A percentile compares a stretch with the other conserved stretches of the same genome.
phyloP scores from a whole-genome alignment of 2,113 vertebrate genomes.

The Lampris incognitus region DNA sequence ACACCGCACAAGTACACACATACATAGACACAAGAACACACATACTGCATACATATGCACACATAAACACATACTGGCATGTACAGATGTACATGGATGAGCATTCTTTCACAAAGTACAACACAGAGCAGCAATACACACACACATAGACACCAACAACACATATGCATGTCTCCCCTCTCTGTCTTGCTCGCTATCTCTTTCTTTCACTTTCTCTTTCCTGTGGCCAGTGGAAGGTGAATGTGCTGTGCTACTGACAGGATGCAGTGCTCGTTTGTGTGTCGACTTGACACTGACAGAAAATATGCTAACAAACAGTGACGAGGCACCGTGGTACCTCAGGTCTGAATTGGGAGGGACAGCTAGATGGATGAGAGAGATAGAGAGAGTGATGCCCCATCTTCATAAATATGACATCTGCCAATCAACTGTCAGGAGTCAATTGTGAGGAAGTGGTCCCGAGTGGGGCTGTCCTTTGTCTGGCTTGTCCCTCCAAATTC shows the following conservation, averaged over 20 bases:
- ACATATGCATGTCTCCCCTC: constrained; percentile 2
- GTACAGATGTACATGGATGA: no score
- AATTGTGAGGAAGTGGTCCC: constrained; percentile 14
- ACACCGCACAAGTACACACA: no score
- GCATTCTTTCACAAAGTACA: no score
- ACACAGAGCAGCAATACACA: neutral
- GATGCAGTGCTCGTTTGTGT: constrained; percentile 50
- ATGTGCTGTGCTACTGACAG: constrained; percentile 42
- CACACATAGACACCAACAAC: constrained; percentile 1
- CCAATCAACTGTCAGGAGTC: constrained; percentile 55
- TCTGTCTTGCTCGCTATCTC: constrained; percentile 4
- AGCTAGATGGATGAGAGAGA: constrained; percentile 11
- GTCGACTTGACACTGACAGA: constrained; percentile 50
- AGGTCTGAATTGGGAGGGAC: constrained; percentile 23
- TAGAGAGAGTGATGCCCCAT: constrained; percentile 1
- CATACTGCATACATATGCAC: no score
- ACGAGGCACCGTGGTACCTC: neutral
- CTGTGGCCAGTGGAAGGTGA: constrained; percentile 17
- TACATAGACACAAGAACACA: no score
- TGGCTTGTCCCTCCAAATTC: constrained; percentile 1
- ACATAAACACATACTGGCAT: no score
- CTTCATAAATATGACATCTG: constrained; percentile 39
- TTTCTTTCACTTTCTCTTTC: constrained; percentile 16
- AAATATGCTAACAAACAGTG: constrained; percentile 51
- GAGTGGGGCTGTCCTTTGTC: neutral